Base-by-base conservation (phyloP, 2,113 vertebrate species). In the Boulengeromyrus knoepffleri region DNA sequence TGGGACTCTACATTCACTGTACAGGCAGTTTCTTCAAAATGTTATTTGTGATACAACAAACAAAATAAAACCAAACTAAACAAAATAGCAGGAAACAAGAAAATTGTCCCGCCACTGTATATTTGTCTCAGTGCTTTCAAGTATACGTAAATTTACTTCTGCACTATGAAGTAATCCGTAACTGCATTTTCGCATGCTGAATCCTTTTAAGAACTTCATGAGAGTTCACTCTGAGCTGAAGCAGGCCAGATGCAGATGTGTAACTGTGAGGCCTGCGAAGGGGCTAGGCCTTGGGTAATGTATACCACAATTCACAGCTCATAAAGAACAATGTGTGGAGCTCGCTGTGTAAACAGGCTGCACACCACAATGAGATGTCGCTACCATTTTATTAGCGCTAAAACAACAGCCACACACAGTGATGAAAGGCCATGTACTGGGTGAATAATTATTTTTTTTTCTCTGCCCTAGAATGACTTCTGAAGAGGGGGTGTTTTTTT, bases 281-380 rank as follows among this genome's bases (percentile, higher is more conserved):
- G 94, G 95, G 93, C 21, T 17, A 10, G 27, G 21, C 36, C 49
- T 13, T 77, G 9, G 31, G 89, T 39, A 90, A 89, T 46, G 88
- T 36, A 91, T 89, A 90, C 89, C 21, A 42, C 90, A 85, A 53
- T 88, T 91, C 91, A 89, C 91, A 91, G 93, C 93, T 94, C 93
- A 92, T 95, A 95, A 95, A 95, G 93, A 94, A 80, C 92, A 85
- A 91, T 91, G 92, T 91, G 91, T 90, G 3, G 46, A 77, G 93
- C 89, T 91, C 89, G 90, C 86, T n/a, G 94, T 92, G 91, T 93
- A 91, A 95, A 95, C 95, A 89, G 92, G 95, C 94, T 87, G 52
- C 87, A 91, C 31, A 89, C 95, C 93, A 90, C 94, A 94, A 95
- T 92, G 93, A 90, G 91, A 89, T 88, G 91, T 85, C 70, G 92